Percentiles rank a stretch among this genome's conserved stretches.
These are phyloP conservation scores for Centrocercus urophasianus DNA, from an alignment of 2,113 vertebrate genomes.

Conservation along the genomic window DNA sequence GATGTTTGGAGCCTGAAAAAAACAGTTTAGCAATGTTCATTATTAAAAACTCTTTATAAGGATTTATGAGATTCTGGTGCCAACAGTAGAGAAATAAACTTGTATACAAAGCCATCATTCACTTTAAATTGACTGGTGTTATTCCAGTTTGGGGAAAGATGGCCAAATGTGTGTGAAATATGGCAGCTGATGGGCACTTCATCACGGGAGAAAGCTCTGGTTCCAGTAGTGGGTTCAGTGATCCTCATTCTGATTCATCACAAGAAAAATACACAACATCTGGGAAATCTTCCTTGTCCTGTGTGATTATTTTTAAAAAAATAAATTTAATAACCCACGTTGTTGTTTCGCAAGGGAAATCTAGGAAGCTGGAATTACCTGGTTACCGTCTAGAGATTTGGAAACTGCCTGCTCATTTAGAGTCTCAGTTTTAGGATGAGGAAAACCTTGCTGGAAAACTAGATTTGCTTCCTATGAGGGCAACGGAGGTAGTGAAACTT, in stretches of 20 bases:
- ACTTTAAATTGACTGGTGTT: not conserved
- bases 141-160: not conserved
- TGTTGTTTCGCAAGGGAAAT: not conserved
- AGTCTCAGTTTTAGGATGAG: not conserved
- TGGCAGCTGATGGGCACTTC: not conserved
- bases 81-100: not conserved
- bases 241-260: not conserved
- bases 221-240: not conserved
- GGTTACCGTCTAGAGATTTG: not conserved
- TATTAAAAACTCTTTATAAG: not conserved
- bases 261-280: not conserved
- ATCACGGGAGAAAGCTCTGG: not conserved
- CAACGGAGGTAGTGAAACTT: accelerated
- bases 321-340: not conserved
- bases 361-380: not conserved
- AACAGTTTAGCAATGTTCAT: not conserved
- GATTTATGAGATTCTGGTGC: not conserved
- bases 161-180: not conserved
- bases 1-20: not conserved
- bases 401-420: not conserved
- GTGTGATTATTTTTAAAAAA: not conserved
- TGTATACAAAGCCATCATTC: not conserved
- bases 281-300: not conserved
- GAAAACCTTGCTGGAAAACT: not conserved
- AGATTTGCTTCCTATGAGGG: not conserved